phyloP scores from a whole-genome alignment of 2,797 vertebrate species.

The Gymnocypris eckloni region DNA sequence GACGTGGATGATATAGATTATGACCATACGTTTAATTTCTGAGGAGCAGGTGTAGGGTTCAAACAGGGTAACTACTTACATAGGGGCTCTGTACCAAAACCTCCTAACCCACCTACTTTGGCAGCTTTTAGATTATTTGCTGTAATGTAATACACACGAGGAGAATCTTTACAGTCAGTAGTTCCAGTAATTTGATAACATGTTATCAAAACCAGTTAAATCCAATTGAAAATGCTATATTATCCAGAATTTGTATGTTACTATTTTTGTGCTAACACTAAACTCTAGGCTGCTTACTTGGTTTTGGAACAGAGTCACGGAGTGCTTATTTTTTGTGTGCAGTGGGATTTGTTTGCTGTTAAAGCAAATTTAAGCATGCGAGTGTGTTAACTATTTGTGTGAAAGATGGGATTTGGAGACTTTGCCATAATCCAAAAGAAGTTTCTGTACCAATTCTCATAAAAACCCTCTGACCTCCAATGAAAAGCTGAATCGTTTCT shows the following conservation, averaged over 20 bases:
- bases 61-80: conserved; percentile 72
- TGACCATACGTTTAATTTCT: conserved; percentile 94
- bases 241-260: conserved; percentile 1
- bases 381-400: conserved; percentile 6
- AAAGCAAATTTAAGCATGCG: conserved; percentile 24
- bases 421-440: conserved; percentile 13
- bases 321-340: conserved; percentile 49
- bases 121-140: not conserved
- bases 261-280: not conserved
- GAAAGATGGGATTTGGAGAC: conserved; percentile 22
- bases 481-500: not conserved
- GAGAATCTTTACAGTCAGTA: not conserved
- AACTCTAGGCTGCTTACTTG: not conserved
- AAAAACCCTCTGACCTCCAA: conserved; percentile 51
- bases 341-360: conserved; percentile 48
- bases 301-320: conserved; percentile 28
- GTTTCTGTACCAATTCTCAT: conserved; percentile 17
- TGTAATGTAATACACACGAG: not conserved
- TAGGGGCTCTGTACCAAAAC: conserved; percentile 55
- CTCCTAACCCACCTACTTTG: not conserved
- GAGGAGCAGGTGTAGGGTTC: conserved; percentile 78
- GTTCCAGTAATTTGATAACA: not conserved
- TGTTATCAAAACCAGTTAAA: not conserved
- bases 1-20: conserved; percentile 91
- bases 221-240: not conserved